Percentiles rank a stretch among this genome's conserved stretches.
These are phyloP conservation scores for Drosophila prostipennis DNA, from an alignment of 2,888 invertebrate species.

Conservation along the genomic window DNA sequence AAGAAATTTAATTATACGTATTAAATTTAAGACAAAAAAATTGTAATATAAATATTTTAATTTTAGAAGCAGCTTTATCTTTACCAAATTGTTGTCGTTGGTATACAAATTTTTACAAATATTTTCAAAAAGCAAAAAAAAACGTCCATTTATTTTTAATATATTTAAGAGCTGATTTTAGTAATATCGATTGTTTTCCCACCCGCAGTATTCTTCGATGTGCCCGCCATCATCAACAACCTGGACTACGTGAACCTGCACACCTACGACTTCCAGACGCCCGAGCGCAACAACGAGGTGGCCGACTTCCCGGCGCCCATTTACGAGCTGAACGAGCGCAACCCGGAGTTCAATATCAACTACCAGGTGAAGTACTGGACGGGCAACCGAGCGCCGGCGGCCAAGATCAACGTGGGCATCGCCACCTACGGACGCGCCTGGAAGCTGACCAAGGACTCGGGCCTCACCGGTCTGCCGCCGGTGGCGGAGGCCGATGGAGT, in stretches of 20 bases:
- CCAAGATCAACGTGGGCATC: constrained; percentile 89
- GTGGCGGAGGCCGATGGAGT: constrained; percentile 88
- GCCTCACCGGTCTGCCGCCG: constrained; percentile 91
- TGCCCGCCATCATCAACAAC: constrained; percentile 89
- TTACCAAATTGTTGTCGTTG: neutral
- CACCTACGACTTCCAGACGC: constrained; percentile 91
- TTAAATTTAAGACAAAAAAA: too few species aligned
- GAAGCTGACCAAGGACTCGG: constrained; percentile 90
- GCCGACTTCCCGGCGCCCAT: constrained; percentile 91
- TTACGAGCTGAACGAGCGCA: constrained; percentile 90
- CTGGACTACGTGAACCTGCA: constrained; percentile 92
- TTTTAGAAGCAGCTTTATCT: neutral
- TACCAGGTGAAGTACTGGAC: constrained; percentile 88
- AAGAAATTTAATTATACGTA: too few species aligned
- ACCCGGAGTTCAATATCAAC: constrained; percentile 89
- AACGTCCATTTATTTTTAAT: too few species aligned
- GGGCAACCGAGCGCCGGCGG: constrained; percentile 86
- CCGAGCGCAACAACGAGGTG: constrained; percentile 90
- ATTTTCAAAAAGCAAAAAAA: too few species aligned
- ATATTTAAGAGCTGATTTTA: too few species aligned
- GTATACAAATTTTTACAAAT: too few species aligned
- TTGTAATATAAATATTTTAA: too few species aligned
- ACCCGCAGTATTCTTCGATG: constrained; percentile 86
- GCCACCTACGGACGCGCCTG: constrained; percentile 91
- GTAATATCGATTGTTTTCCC: too few species aligned